Evolutionary conservation across 2,113 vertebrate species (phyloP).

Genomic region (Gnathonemus echidnorhynchus): DNA sequence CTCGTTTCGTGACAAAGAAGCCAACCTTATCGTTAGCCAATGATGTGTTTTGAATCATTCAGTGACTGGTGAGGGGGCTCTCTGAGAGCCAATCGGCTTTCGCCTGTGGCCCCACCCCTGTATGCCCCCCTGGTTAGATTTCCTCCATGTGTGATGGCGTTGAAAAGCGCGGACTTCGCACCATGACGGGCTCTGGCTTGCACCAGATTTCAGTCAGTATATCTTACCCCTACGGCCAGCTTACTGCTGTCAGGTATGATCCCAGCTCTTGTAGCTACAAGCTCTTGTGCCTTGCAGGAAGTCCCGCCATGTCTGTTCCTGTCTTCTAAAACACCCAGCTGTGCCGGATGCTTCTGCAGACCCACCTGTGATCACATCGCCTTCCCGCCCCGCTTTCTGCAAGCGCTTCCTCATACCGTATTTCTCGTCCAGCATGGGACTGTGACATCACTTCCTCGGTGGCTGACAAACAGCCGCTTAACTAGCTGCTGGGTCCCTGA

Average conservation of each 20-base stretch:
- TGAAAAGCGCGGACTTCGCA: background rate
- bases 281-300: background rate
- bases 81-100: background rate
- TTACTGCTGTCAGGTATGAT: background rate
- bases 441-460: background rate
- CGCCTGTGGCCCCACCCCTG: background rate
- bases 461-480: background rate
- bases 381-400: background rate
- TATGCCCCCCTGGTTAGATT: background rate
- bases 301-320: background rate
- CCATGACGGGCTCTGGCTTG: background rate
- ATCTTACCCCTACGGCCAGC: background rate
- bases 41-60: background rate
- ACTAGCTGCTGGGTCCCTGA: background rate
- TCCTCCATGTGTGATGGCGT: background rate
- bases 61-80: background rate
- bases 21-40: background rate
- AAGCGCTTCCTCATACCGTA: background rate
- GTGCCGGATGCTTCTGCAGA: background rate
- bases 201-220: background rate
- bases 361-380: background rate
- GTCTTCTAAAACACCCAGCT: background rate
- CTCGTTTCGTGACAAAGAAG: background rate
- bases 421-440: background rate
- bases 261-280: background rate